Conservation (phyloP, 2,797 vertebrate species). For the Oryzias sinensis region DNA sequence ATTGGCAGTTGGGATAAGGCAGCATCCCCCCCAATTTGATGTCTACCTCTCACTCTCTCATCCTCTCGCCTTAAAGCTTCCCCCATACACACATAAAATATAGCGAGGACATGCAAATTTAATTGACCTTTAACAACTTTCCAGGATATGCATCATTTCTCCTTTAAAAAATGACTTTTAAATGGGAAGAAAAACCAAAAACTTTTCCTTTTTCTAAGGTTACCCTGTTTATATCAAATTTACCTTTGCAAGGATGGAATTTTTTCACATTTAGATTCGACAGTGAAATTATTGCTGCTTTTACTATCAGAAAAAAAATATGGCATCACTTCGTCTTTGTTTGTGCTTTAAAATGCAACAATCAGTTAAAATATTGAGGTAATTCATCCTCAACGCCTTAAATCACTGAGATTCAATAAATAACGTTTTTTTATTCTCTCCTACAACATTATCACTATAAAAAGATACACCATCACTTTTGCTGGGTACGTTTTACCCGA, state of each 20-base stretch:
- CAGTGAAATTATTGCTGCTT: too few relatives aligned
- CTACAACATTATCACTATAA: too few relatives aligned
- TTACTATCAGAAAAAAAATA: too few relatives aligned
- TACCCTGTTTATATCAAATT: constrained; percentile 12
- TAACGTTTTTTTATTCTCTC: too few relatives aligned
- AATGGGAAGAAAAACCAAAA: constrained; percentile 24
- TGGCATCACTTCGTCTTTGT: too few relatives aligned
- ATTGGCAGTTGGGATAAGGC: constrained; percentile 64
- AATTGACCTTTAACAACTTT: constrained; percentile 60
- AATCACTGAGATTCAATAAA: too few relatives aligned
- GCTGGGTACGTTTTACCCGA: too few relatives aligned
- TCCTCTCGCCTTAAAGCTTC: constrained; percentile 41
- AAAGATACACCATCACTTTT: too few relatives aligned
- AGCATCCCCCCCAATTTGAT: constrained; percentile 44
- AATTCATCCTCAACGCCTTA: too few relatives aligned
- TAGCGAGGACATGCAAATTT: constrained; percentile 31
- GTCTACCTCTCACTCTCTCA: constrained; percentile 32
- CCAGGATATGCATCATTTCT: constrained; percentile 43
- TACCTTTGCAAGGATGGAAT: constrained; percentile 7
- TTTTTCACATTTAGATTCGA: constrained; percentile 4
- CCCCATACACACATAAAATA: constrained; percentile 17
- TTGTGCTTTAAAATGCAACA: too few relatives aligned
- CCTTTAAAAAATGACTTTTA: constrained; percentile 42
- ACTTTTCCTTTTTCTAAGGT: constrained; percentile 26
- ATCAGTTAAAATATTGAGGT: too few relatives aligned